Evolutionary conservation across 2,888 invertebrate species (phyloP), one percentile per base, ranked within the genome.

Genomic region (Drosophila setosimentum): DNA sequence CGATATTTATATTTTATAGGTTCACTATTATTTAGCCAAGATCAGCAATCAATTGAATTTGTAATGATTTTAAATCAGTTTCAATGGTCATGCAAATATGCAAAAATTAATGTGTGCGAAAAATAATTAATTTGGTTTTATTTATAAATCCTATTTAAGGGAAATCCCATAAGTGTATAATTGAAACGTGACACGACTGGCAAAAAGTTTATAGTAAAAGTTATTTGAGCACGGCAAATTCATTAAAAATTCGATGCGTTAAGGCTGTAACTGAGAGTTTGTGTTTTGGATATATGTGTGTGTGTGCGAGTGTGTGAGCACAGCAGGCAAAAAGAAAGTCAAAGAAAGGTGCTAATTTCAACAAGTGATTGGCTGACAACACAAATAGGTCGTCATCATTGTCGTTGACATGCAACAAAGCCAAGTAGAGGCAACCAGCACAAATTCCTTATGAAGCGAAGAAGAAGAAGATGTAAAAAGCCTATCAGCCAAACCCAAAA

Each of bases 301-400:
- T 6, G 7, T 13, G 13, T 21, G 45, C 10, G 40, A 30, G 57
- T 59, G 45, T 55, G 37, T 13, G 61, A 45, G 54, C 75, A 67
- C 65, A 66, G 65, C 72, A 54, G 67, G 62, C 72, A 78, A 86
- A 88, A 86, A 88, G 87, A 88, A 86, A 86, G 86, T 89, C 87
- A 80, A 78, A 66, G 82, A 89, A 88, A 87, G 86, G 89, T 87
- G 87, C 82, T 89, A 87, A 87, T 86, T 83, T 82, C 82, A 82
- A 76, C 83, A 76, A 76, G 69, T 73, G 82, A 74, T 83, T 87
- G 76, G 72, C 78, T 66, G 60, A 54, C 66, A 54, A 40, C 58
- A 62, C 48, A 86, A 86, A 86, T 86, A 75, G 89, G 89, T 86
- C 89, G 84, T 60, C 49, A 42, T 62, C 54, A 63, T 33, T 27